A percentile compares a stretch with the other conserved stretches of the same genome.
Conservation (phyloP, 2,113 vertebrate genomes). For the Prionailurus viverrinus region DNA sequence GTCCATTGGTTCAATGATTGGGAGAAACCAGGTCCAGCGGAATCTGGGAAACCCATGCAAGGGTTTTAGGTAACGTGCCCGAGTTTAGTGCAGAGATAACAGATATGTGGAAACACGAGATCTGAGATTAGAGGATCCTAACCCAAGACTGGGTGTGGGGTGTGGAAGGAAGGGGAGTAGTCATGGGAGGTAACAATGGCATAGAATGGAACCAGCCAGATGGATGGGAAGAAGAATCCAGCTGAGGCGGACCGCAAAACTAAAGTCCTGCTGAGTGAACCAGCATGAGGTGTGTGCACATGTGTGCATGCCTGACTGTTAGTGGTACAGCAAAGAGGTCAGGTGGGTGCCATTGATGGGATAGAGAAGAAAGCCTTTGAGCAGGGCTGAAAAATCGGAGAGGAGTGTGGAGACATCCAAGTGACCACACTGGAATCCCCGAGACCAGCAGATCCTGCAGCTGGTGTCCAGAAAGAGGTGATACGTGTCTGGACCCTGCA, state of each 20-base stretch:
- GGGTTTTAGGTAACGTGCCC: not conserved
- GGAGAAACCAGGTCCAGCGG: not conserved
- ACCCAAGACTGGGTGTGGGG: not conserved
- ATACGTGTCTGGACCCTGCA: not conserved
- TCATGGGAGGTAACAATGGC: not conserved
- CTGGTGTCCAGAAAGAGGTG: no score
- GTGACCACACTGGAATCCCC: not conserved
- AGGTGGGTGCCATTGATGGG: not conserved
- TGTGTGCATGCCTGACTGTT: not conserved
- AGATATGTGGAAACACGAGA: not conserved
- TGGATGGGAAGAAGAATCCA: not conserved
- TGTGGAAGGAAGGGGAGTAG: not conserved
- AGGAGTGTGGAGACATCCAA: not conserved
- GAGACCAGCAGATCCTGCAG: not conserved
- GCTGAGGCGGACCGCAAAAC: not conserved
- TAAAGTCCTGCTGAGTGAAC: not conserved
- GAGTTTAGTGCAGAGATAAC: not conserved
- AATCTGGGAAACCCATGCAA: not conserved
- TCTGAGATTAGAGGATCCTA: not conserved
- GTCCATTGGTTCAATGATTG: not conserved
- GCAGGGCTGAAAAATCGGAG: not conserved
- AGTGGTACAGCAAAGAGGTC: not conserved
- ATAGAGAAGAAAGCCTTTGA: not conserved
- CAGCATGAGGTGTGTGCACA: rapidly evolving
- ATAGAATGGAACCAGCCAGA: not conserved